Conservation (phyloP, 2,888 invertebrate genomes). For the Platypus cylindrus region DNA sequence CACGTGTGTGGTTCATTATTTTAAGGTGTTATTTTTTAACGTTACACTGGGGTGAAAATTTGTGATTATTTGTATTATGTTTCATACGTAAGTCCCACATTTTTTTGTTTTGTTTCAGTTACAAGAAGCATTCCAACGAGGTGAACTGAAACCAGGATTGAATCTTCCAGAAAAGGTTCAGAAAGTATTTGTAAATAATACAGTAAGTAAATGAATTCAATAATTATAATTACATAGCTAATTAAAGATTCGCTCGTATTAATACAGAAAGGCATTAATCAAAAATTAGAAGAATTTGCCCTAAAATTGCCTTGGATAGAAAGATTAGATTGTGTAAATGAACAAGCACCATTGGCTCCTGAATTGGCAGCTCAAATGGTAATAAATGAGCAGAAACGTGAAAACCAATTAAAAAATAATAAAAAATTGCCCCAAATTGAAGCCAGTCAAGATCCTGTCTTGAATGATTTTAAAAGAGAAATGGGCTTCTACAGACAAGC, state of each 20-base stretch:
- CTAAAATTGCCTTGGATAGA: conserved; percentile 75
- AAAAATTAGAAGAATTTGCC: conserved; percentile 58
- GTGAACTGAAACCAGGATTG: conserved; percentile 74
- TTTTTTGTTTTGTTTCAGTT: conserved; percentile 44
- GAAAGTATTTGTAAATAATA: conserved; percentile 55
- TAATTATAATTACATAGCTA: conserved; percentile 9
- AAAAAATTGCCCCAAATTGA: conserved; percentile 52
- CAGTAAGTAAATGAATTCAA: conserved; percentile 42
- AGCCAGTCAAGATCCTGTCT: conserved; percentile 60
- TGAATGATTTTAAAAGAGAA: conserved; percentile 89
- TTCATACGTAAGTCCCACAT: conserved; percentile 1
- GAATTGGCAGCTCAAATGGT: conserved; percentile 68
- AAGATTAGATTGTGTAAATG: conserved; percentile 64
- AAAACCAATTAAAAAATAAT: conserved; percentile 51
- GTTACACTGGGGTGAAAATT: too few relatives aligned
- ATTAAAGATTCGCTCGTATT: neutral
- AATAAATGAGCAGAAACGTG: conserved; percentile 59
- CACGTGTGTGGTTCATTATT: too few relatives aligned
- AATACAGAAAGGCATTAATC: conserved; percentile 46
- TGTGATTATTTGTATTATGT: conserved; percentile 1
- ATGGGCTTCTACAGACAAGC: conserved; percentile 78
- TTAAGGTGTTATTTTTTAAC: too few relatives aligned
- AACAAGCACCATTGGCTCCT: conserved; percentile 70
- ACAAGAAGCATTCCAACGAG: conserved; percentile 79
- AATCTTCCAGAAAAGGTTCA: conserved; percentile 52